Base-by-base conservation (phyloP, 2,888 invertebrate species). In the Scaptomyza cyrtandrae region DNA sequence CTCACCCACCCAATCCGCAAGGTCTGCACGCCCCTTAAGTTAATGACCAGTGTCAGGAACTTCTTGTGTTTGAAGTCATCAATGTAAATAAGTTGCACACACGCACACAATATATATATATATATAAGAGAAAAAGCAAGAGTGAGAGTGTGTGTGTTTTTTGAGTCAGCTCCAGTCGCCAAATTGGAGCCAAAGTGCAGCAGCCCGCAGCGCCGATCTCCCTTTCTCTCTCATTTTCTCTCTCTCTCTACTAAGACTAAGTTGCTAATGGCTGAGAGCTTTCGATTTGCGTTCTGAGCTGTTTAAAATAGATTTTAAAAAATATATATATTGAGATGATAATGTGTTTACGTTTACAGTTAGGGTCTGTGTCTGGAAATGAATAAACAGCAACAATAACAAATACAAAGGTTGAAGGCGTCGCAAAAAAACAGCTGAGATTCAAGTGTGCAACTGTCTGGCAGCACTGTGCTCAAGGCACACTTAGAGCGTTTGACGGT, bases 11-110 rank as follows among this genome's bases (percentile, higher is more conserved):
- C 57, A 61, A 43, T 39, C 45, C 62, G 45, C 58, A 64, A 65
- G 60, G 57, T 54, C 49, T 10, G 9, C 33, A 9, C 33, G 19
- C 37, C 56, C 70, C 66, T 45, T 10, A 54, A 41, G 57, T 48
- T 84, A 87, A 87, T 86, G 83, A 70, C 85, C 84, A 80, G 58
- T 56, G 68, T 64, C 50, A 64, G 61, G 41, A 64, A 65, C 66
- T 71, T 82, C 76, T 72, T 71, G 31, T 65, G 52, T 72, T 80
- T 67, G 66, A 66, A 71, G 74, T 74, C 85, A 74, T 65, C 61
- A 53, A 49, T 55, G 72, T 82, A 66, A 71, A 76, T 61, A 59
- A 53, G 35, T n/a, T 50, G 19, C 19, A 43, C 33, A 27, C 24
- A 29, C 41, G 46, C 14, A 46, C 43, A 59, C 14, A 46, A 35